A percentile compares a stretch with the other conserved stretches of the same genome.
Evolutionary conservation across 2,797 vertebrate genomes (phyloP).

Genomic region (Rachycentron canadum): DNA sequence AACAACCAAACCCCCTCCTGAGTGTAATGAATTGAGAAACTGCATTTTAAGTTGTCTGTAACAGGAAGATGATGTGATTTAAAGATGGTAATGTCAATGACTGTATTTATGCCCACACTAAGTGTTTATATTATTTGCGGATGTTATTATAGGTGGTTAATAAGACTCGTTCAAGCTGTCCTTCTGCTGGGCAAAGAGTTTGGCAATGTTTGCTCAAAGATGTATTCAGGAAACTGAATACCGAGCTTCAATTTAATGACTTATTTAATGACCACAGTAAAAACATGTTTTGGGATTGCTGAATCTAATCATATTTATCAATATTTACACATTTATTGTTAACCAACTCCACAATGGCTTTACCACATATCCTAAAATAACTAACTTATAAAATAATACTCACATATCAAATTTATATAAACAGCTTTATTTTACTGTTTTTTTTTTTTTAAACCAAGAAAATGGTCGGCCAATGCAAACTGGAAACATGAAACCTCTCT

Average conservation of each 20-base stretch:
- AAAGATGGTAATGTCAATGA: slow-evolving; percentile 4
- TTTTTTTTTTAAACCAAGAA: slow-evolving; percentile 42
- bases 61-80: too few species aligned
- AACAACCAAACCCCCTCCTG: neutral
- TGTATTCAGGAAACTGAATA: slow-evolving; percentile 7
- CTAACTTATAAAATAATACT: slow-evolving; percentile 48
- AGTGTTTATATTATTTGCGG: neutral
- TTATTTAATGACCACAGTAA: neutral
- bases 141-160: slow-evolving; percentile 57
- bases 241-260: slow-evolving; percentile 14
- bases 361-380: slow-evolving; percentile 7
- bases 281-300: neutral
- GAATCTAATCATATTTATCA: slow-evolving; percentile 9
- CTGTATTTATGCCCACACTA: slow-evolving; percentile 48
- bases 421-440: slow-evolving; percentile 67
- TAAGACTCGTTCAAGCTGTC: slow-evolving; percentile 41
- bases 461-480: slow-evolving; percentile 44
- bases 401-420: slow-evolving; percentile 59
- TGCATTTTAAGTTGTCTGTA: neutral
- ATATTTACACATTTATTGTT: slow-evolving; percentile 16
- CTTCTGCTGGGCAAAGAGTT: slow-evolving; percentile 71
- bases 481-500: slow-evolving; percentile 36
- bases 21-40: neutral
- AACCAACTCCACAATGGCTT: neutral
- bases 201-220: slow-evolving; percentile 53